phyloP scores from a whole-genome alignment of 2,888 invertebrate genomes.

The Himalopsyche tibetana region DNA sequence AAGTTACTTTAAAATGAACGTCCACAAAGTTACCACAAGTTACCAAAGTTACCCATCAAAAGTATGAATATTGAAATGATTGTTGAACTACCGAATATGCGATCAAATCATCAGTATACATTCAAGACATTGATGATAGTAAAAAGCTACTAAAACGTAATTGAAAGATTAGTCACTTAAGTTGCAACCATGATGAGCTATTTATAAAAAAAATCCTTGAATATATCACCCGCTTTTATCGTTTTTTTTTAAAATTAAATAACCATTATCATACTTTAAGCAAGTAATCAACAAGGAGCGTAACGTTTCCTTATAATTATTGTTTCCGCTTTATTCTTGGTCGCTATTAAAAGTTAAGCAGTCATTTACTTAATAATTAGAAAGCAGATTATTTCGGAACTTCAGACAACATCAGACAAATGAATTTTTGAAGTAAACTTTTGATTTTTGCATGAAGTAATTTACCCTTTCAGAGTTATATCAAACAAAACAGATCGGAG shows the following conservation, averaged over 20 bases:
- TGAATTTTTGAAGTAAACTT: not conserved
- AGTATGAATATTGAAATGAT: no score
- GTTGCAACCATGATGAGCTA: no score
- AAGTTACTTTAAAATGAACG: no score
- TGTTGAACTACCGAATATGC: no score
- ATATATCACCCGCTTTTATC: not conserved
- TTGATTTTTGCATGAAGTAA: slow-evolving; percentile 10
- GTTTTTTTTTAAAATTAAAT: not conserved
- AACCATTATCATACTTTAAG: not conserved
- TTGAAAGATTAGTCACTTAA: no score
- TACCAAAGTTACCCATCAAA: no score
- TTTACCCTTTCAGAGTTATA: not conserved
- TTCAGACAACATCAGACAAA: not conserved
- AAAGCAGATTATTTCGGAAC: slow-evolving; percentile 7
- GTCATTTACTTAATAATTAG: slow-evolving; percentile 22
- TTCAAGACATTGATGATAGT: no score
- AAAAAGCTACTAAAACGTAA: no score
- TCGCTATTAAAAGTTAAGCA: slow-evolving; percentile 29
- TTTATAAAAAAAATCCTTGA: no score
- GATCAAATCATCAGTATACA: no score
- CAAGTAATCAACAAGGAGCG: not conserved
- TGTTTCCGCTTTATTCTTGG: not conserved
- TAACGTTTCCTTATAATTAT: not conserved
- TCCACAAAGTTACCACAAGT: no score
- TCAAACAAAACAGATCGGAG: not conserved